Base-by-base conservation (phyloP, 2,113 vertebrate genomes). In the Dromas ardeola region DNA sequence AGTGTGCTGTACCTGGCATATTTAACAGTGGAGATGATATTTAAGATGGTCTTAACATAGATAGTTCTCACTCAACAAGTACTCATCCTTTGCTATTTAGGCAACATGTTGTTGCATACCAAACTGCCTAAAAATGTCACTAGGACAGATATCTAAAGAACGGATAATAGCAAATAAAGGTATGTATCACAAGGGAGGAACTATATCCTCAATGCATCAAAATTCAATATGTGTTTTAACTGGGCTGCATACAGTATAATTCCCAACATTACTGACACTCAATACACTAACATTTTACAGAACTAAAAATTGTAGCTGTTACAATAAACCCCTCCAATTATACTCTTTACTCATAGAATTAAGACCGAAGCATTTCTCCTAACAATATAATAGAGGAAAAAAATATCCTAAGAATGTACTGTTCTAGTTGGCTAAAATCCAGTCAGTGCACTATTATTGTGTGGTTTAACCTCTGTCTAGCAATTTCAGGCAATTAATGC, bases 21-120 rank as follows among this genome's bases (percentile, higher is more conserved):
- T 59, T 76, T 59, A 86, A 71, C 79, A 88, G 52, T 30, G 61
- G 56, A 91, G 81, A 63, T 67, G 59, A 62, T 93, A 95, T 66
- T 70, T 80, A 42, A 83, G 74, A 73, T 47, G 53, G 58, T 83
- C 29, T 93, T 70, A 86, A 62, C 38, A 15, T 32, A 40, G 72
- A 59, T 70, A 91, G 78, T 79, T 96, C 58, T 96, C 89, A 91
- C 93, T 95, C 91, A 82, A 16, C 84, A 81, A 85, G 70, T 62
- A 69, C 62, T 96, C 78, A 70, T 85, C 67, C 78, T 62, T 71
- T 80, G 49, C 58, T 93, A 52, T 93, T 95, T 82, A 73, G 65
- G 74, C 85, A 74, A 61, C 1, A 3, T 0, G 7, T 9, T 4
- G 5, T 6, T 90, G 61, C 29, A 21, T 80, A 76, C 84, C 73